These are phyloP conservation scores for Xylota sylvarum DNA, from an alignment of 2,888 invertebrate species.

Conservation along the genomic window DNA sequence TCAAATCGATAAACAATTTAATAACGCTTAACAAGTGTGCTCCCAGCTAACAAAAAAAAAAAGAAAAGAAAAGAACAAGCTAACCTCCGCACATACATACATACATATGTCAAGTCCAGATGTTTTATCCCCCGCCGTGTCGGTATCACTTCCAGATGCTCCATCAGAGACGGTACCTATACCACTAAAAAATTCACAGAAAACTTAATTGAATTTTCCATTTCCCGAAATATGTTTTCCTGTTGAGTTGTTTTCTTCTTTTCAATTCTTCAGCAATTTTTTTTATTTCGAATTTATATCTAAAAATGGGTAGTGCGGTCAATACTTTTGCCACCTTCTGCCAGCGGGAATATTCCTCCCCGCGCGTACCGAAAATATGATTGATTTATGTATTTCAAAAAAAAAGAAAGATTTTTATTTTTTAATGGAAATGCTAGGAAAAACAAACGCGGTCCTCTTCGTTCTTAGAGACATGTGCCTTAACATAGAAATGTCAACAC, in stretches of 20 bases:
- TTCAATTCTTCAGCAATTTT: background rate
- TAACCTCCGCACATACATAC: too few species aligned
- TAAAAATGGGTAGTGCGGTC: background rate
- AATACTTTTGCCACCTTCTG: conserved; percentile 3
- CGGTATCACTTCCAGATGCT: conserved; percentile 13
- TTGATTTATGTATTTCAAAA: conserved; percentile 22
- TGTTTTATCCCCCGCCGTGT: background rate
- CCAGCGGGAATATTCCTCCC: background rate
- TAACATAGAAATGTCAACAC: conserved; percentile 25
- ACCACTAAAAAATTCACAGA: conserved; percentile 12
- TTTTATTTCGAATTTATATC: background rate
- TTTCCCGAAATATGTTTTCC: conserved; percentile 16
- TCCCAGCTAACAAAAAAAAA: background rate
- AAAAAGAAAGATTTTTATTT: background rate
- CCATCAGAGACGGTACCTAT: background rate
- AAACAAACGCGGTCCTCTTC: conserved; percentile 5
- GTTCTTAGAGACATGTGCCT: conserved; percentile 16
- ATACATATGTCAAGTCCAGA: conserved; percentile 12
- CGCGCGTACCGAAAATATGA: background rate
- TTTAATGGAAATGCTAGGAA: conserved; percentile 24
- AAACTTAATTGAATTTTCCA: conserved; percentile 26
- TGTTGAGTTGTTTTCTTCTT: background rate
- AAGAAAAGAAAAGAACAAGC: too few species aligned
- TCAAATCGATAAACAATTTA: conserved; percentile 14
- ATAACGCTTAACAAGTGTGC: conserved; percentile 6